A percentile compares a stretch with the other conserved stretches of the same genome.
Evolutionary conservation across 2,797 vertebrate genomes (phyloP).

Genomic region (Pangasius larnaudii): DNA sequence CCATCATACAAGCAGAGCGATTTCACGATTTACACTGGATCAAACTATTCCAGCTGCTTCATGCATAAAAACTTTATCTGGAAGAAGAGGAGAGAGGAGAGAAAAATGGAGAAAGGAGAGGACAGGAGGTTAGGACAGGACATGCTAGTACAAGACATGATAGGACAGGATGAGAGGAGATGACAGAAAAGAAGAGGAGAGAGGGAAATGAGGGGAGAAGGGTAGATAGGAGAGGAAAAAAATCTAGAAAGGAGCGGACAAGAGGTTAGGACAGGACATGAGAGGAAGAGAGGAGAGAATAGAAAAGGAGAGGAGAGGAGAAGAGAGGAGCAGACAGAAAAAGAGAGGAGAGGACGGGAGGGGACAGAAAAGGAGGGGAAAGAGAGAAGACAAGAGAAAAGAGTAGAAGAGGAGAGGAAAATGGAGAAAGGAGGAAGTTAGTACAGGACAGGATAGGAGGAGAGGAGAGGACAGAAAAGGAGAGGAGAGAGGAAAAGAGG

Average conservation of each 20-base stretch:
- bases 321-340: not conserved
- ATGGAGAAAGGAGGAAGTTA: not conserved
- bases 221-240: not conserved
- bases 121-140: not conserved
- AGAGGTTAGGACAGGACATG: not conserved
- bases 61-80: not conserved
- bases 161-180: not conserved
- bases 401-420: not conserved
- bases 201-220: not conserved
- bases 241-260: not conserved
- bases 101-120: conserved; percentile 7
- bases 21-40: conserved; percentile 9
- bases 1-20: conserved; percentile 26
- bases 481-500: not conserved
- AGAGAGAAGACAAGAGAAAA: not conserved
- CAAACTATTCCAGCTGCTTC: not conserved
- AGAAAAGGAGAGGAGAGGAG: not conserved
- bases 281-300: not conserved
- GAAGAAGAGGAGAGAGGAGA: not conserved
- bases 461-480: not conserved
- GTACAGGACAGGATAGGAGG: not conserved
- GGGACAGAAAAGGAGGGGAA: not conserved
- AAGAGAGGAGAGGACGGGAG: not conserved
- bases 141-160: not conserved
- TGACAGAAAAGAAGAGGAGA: not conserved